Evolutionary conservation across 1,140 invertebrate genomes (phyloP).

Genomic region (Leptinotarsa texana): DNA sequence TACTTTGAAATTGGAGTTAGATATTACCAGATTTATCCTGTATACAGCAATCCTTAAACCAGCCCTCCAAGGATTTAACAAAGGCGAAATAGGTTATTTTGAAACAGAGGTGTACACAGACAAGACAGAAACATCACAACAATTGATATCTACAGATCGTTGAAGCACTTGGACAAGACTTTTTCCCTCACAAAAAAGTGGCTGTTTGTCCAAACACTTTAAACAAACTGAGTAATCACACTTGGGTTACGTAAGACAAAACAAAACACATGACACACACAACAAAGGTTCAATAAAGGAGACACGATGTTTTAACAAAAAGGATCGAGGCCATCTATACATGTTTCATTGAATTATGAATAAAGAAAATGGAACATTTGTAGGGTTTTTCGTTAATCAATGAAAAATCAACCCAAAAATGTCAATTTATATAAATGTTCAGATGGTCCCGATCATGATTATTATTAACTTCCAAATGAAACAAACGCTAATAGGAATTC

Average conservation of each 20-base stretch:
- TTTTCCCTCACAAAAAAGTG: background rate
- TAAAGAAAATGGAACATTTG: no score
- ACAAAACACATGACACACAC: background rate
- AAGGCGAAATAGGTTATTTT: background rate
- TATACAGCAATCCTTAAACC: background rate
- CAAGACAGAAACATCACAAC: background rate
- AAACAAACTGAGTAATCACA: background rate
- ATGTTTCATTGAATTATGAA: no score
- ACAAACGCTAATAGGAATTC: no score
- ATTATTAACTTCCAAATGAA: no score
- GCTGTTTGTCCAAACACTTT: background rate
- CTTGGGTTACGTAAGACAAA: background rate
- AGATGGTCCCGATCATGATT: no score
- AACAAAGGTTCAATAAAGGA: slow-evolving; percentile 1
- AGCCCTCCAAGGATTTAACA: background rate
- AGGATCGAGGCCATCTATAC: no score
- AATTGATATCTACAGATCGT: background rate
- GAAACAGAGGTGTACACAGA: background rate
- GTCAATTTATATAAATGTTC: no score
- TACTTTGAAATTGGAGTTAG: no score
- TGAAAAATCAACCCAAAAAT: no score
- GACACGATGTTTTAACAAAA: no score
- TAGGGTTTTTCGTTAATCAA: no score
- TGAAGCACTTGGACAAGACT: background rate
- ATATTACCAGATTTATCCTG: background rate